A percentile compares a stretch with the other conserved stretches of the same genome.
Evolutionary conservation across 2,797 vertebrate genomes (phyloP).

Genomic region (Sebastiscus tertius): DNA sequence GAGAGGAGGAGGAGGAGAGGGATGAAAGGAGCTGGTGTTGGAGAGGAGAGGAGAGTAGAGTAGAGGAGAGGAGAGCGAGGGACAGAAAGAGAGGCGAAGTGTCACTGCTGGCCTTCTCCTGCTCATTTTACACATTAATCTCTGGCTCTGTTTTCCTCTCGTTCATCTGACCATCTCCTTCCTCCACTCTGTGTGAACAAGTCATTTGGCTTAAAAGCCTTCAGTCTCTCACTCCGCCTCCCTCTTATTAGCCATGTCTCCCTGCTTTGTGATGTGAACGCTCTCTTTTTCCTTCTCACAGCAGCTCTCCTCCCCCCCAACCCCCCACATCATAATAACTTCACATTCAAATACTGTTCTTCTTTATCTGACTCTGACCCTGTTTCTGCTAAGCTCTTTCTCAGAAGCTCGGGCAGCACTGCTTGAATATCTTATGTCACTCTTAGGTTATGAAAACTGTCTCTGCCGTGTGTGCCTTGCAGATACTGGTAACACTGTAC

Average conservation of each 20-base stretch:
- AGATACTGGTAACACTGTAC: constrained; percentile 21
- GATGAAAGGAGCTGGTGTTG: constrained; percentile 21
- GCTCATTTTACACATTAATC: constrained; percentile 51
- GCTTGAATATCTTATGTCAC: constrained; percentile 45
- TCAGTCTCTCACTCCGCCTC: background rate
- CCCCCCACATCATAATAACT: constrained; percentile 10
- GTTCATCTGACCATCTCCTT: constrained; percentile 8
- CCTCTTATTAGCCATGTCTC: constrained; percentile 21
- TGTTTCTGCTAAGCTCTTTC: constrained; percentile 45
- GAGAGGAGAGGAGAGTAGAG: background rate
- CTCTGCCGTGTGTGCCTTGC: background rate
- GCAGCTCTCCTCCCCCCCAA: constrained; percentile 22
- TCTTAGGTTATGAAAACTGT: constrained; percentile 43
- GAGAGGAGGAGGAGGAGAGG: background rate
- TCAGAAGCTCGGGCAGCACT: constrained; percentile 13
- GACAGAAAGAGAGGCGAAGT: constrained; percentile 21
- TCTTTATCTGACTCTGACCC: constrained; percentile 55
- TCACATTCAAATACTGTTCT: constrained; percentile 39
- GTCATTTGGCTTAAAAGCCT: constrained; percentile 42
- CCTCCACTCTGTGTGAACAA: background rate
- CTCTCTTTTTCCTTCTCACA: background rate
- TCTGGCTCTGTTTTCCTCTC: constrained; percentile 22
- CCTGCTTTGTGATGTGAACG: constrained; percentile 28
- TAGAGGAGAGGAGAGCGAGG: background rate
- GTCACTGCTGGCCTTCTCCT: constrained; percentile 32